Evolutionary conservation across 1,140 invertebrate genomes (phyloP).

Genomic region (Drosophila varians): DNA sequence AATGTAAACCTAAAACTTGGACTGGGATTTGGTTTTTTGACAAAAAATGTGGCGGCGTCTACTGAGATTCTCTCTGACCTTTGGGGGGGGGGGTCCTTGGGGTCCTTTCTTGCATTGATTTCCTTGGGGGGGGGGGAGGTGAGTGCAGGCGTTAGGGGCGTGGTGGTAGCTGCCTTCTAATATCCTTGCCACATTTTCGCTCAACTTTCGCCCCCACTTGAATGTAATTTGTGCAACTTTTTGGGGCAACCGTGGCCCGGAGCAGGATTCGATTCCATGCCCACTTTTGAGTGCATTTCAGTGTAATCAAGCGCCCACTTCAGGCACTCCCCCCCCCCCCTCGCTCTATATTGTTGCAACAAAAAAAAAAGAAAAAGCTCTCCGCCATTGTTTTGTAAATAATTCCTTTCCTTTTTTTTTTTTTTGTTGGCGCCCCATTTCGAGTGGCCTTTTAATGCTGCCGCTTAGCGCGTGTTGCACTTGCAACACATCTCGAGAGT

Average conservation of each 20-base stretch:
- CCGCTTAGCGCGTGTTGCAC: conserved; percentile 60
- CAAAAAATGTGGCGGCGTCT: too few relatives aligned
- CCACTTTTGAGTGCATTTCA: conserved; percentile 76
- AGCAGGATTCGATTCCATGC: conserved; percentile 62
- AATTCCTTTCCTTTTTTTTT: conserved; percentile 28
- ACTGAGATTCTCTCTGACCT: too few relatives aligned
- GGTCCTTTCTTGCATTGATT: too few relatives aligned
- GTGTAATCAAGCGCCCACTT: conserved; percentile 77
- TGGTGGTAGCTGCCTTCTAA: too few relatives aligned
- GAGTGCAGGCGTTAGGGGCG: too few relatives aligned
- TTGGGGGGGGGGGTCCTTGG: too few relatives aligned
- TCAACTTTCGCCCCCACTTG: conserved; percentile 74
- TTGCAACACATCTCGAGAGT: conserved; percentile 53
- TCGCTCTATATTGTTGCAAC: conserved; percentile 71
- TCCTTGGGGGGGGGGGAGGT: too few relatives aligned
- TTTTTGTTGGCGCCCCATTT: conserved; percentile 23
- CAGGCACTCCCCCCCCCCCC: conserved; percentile 30
- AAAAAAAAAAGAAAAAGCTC: not conserved
- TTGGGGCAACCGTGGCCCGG: conserved; percentile 39
- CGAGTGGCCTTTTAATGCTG: conserved; percentile 72
- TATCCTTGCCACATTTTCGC: conserved; percentile 52
- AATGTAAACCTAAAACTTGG: too few relatives aligned
- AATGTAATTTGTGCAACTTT: conserved; percentile 74
- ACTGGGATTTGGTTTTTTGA: too few relatives aligned
- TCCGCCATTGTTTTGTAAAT: conserved; percentile 10